phyloP scores from a whole-genome alignment of 2,797 vertebrate genomes.

The Lutra lutra region DNA sequence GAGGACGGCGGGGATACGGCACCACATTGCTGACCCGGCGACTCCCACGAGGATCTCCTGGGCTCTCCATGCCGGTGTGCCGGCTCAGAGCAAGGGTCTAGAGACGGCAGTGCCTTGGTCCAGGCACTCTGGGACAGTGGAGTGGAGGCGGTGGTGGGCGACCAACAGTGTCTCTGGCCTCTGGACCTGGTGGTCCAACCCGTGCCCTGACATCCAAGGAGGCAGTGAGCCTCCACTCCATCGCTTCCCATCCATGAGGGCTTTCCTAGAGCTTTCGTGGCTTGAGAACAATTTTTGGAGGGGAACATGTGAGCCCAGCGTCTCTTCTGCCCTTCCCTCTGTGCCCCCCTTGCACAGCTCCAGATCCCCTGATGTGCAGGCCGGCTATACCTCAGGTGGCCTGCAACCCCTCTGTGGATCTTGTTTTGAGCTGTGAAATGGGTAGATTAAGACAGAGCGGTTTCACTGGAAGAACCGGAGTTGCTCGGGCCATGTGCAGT shows the following conservation, averaged over 20 bases:
- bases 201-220: accelerated
- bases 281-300: no score
- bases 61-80: background rate
- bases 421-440: background rate
- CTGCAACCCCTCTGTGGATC: background rate
- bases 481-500: background rate
- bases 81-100: no score
- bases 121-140: background rate
- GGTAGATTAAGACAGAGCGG: background rate
- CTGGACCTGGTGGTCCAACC: no score
- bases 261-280: background rate
- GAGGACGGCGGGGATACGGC: background rate
- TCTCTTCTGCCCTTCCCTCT: background rate
- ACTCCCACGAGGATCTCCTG: background rate
- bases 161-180: background rate
- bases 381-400: background rate
- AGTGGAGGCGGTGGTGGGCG: no score
- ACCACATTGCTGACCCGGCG: background rate
- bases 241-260: accelerated
- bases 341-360: accelerated
- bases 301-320: accelerated
- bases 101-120: background rate
- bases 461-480: background rate
- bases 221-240: background rate
- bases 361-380: background rate